Conservation (phyloP, 2,113 vertebrate genomes). For the Ploceus nigricollis region DNA sequence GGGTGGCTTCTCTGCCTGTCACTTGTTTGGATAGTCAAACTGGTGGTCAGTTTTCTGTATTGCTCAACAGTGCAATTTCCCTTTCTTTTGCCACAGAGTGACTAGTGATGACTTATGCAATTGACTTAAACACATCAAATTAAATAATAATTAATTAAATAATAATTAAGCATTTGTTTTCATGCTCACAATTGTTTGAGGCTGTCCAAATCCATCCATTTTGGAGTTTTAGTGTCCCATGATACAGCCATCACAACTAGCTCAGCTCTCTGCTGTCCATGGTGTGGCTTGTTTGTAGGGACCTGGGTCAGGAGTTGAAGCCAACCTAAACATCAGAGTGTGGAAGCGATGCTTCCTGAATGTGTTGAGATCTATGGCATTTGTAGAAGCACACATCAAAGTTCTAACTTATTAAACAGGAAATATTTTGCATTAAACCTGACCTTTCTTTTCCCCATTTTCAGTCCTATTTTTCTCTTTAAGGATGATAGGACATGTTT, state of each 20-base stretch:
- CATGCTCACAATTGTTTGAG: not conserved
- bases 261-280: not conserved
- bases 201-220: not conserved
- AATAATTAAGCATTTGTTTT: not conserved
- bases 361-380: not conserved
- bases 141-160: too few relatives aligned
- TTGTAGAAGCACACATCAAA: not conserved
- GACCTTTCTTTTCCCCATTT: not conserved
- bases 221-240: not conserved
- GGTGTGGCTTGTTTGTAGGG: not conserved
- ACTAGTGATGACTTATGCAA: not conserved
- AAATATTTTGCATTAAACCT: not conserved
- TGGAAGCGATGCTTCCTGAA: not conserved
- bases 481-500: not conserved
- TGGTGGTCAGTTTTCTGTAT: not conserved
- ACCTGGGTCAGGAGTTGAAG: not conserved
- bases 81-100: not conserved
- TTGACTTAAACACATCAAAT: not conserved
- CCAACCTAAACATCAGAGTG: accelerated
- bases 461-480: not conserved
- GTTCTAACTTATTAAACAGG: not conserved
- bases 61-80: not conserved
- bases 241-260: not conserved
- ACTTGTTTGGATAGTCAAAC: not conserved
- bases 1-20: not conserved